phyloP scores from a whole-genome alignment of 2,888 invertebrate species.

The Baccha elongata region DNA sequence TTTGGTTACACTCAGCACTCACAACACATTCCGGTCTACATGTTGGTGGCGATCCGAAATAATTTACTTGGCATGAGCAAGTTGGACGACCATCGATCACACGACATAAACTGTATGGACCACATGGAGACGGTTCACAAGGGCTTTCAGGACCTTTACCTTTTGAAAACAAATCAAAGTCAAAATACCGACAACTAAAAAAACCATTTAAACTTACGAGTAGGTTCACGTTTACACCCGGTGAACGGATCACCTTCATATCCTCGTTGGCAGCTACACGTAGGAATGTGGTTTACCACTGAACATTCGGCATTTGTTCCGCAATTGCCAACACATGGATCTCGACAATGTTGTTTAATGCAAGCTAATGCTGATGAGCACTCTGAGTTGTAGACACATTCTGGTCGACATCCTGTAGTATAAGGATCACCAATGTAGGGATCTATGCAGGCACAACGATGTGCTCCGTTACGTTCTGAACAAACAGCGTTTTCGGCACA shows the following conservation, averaged over 20 bases:
- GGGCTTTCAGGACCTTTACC: conserved; percentile 83
- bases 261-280: conserved; percentile 90
- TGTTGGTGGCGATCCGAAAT: conserved; percentile 89
- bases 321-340: conserved; percentile 93
- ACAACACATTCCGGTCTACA: conserved; percentile 91
- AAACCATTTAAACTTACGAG: conserved; percentile 82
- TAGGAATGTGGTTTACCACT: conserved; percentile 91
- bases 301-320: conserved; percentile 92
- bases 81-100: conserved; percentile 88
- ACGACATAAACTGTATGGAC: conserved; percentile 90
- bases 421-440: conserved; percentile 95
- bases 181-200: background rate
- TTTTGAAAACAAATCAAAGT: conserved; percentile 10
- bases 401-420: conserved; percentile 92
- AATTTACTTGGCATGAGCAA: conserved; percentile 89
- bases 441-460: conserved; percentile 92
- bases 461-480: conserved; percentile 86
- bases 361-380: conserved; percentile 91
- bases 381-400: conserved; percentile 92
- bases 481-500: conserved; percentile 94
- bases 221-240: conserved; percentile 86
- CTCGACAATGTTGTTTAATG: conserved; percentile 91
- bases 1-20: conserved; percentile 89
- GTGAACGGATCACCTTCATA: conserved; percentile 92
- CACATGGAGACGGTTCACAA: conserved; percentile 90